Percentiles rank a stretch among this genome's conserved stretches.
phyloP scores from a whole-genome alignment of 23 tunicate genomes.

The Corella eumyota region DNA sequence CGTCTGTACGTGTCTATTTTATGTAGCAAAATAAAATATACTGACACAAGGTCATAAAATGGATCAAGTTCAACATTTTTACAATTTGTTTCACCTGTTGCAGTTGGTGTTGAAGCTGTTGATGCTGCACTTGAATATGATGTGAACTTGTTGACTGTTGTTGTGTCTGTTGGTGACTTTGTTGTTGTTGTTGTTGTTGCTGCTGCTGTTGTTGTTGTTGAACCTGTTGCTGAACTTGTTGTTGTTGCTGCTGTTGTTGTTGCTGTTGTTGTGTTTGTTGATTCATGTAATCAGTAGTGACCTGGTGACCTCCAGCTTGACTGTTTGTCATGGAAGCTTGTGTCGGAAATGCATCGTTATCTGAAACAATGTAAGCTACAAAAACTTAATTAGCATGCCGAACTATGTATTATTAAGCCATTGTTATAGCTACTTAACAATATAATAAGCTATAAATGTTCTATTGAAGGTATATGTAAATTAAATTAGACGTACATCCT shows the following conservation, averaged over 20 bases:
- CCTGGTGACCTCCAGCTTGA: constrained; percentile 51
- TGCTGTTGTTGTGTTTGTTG: constrained; percentile 49
- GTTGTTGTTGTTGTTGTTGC: constrained; percentile 50
- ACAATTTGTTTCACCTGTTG: constrained; percentile 28
- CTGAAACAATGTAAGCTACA: constrained; percentile 14
- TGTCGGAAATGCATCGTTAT: constrained; percentile 59
- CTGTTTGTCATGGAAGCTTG: constrained; percentile 55
- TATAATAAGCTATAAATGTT: too few species aligned
- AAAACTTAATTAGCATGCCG: too few species aligned
- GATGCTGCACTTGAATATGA: constrained; percentile 70
- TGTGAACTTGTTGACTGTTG: constrained; percentile 42
- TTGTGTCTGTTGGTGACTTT: constrained; percentile 37
- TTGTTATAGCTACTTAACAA: too few species aligned
- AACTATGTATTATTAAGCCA: too few species aligned
- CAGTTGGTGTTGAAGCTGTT: constrained; percentile 65
- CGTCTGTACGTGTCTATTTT: too few species aligned
- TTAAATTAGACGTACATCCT: constrained; percentile 90
- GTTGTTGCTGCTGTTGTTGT: constrained; percentile 26
- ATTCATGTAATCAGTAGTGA: constrained; percentile 55
- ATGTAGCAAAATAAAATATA: too few species aligned
- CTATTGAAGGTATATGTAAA: too few species aligned
- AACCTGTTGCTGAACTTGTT: constrained; percentile 25
- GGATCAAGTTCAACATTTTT: too few species aligned
- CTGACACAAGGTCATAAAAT: too few species aligned
- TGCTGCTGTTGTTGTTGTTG: constrained; percentile 31